Conservation (phyloP, 1,140 invertebrate genomes). For the Drosophila leontia region DNA sequence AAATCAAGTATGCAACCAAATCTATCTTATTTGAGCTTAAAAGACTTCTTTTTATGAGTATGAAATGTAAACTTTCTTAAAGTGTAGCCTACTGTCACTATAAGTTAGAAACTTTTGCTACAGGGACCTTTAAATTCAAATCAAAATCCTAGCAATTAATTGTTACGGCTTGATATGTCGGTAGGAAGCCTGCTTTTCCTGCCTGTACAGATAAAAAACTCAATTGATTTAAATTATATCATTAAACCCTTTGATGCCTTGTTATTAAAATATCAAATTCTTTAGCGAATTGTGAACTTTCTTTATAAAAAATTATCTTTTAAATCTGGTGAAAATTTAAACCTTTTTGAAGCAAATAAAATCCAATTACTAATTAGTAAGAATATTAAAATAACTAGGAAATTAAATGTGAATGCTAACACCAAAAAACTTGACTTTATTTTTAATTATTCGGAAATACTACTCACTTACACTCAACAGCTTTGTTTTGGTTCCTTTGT, state of each 20-base stretch:
- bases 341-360: not conserved
- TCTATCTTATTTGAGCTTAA: too few relatives aligned
- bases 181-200: too few relatives aligned
- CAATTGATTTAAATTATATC: not conserved
- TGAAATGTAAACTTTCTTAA: too few relatives aligned
- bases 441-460: slow-evolving; percentile 5
- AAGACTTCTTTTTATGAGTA: too few relatives aligned
- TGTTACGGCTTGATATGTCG: too few relatives aligned
- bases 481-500: slow-evolving; percentile 40
- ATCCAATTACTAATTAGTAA: not conserved
- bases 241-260: not conserved
- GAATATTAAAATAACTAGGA: not conserved
- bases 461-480: not conserved
- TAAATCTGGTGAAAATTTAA: too few relatives aligned
- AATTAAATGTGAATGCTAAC: not conserved
- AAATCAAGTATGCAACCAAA: too few relatives aligned
- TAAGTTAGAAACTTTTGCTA: too few relatives aligned
- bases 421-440: not conserved
- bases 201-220: not conserved
- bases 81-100: too few relatives aligned
- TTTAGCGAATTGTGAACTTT: not conserved
- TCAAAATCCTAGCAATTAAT: too few relatives aligned
- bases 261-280: not conserved
- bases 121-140: too few relatives aligned
- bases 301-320: too few relatives aligned